Conservation (phyloP, 2,797 vertebrate genomes). For the Podarcis lilfordi region DNA sequence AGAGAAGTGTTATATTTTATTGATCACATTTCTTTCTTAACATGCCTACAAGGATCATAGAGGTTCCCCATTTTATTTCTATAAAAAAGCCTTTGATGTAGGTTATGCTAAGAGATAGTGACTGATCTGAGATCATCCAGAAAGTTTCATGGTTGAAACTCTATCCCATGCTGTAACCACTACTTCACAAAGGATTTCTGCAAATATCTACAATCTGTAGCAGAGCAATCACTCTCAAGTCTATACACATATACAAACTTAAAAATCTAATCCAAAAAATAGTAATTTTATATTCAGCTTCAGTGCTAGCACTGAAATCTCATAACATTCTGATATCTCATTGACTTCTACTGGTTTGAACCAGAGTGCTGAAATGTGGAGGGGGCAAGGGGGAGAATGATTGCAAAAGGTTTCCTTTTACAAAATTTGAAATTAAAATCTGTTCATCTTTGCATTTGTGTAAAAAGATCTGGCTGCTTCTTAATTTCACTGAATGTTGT, state of each 20-base stretch:
- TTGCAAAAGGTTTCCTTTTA: background rate
- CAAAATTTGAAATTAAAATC: background rate
- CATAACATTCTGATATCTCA: background rate
- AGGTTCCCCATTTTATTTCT: background rate
- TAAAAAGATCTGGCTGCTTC: background rate
- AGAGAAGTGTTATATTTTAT: background rate
- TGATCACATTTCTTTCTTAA: background rate
- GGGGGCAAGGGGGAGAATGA: background rate
- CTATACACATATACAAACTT: background rate
- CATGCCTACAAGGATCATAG: background rate
- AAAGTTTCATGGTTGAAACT: background rate
- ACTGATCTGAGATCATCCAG: background rate
- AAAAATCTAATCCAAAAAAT: background rate
- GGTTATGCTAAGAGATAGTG: background rate
- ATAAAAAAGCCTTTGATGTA: background rate
- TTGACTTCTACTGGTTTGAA: slow-evolving; percentile 5
- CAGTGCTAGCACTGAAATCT: background rate
- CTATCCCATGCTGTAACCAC: too few relatives aligned
- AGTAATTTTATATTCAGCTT: background rate
- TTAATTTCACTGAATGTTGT: background rate
- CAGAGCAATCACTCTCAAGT: background rate
- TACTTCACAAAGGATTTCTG: background rate
- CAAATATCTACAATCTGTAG: background rate
- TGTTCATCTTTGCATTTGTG: slow-evolving; percentile 6
- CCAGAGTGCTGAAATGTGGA: background rate